phyloP scores from a whole-genome alignment of 2,888 invertebrate species.

The Chesias legatella region DNA sequence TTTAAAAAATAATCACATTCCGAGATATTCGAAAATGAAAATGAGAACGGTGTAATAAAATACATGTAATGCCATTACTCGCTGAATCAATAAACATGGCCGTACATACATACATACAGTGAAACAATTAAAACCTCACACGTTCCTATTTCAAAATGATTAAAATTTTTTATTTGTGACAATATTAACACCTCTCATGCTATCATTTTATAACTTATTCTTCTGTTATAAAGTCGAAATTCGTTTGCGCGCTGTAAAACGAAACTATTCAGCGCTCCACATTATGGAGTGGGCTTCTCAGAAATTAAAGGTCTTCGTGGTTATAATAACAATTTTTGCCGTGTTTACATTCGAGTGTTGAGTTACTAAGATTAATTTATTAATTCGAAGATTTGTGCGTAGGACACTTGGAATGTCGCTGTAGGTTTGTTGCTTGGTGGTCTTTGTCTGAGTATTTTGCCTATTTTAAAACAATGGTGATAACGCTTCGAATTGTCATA shows the following conservation, averaged over 20 bases:
- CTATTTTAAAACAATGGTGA: conserved; percentile 7
- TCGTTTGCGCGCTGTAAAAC: conserved; percentile 40
- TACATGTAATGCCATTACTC: conserved; percentile 14
- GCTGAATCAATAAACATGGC: conserved; percentile 22
- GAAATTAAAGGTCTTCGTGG: conserved; percentile 29
- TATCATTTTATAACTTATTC: conserved; percentile 3
- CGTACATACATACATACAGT: too few species aligned
- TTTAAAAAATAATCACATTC: too few species aligned
- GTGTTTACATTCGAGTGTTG: conserved; percentile 60
- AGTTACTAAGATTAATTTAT: conserved; percentile 51
- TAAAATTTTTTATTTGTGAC: conserved; percentile 54
- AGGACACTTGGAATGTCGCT: conserved; percentile 47
- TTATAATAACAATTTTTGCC: conserved; percentile 64
- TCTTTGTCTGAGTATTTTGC: conserved; percentile 33
- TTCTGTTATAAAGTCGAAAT: conserved; percentile 21
- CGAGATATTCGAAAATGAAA: too few species aligned
- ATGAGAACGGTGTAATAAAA: not conserved
- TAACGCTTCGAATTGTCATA: too few species aligned
- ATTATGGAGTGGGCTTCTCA: conserved; percentile 33
- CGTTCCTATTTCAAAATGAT: conserved; percentile 67
- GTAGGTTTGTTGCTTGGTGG: conserved; percentile 45
- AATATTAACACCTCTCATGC: conserved; percentile 23
- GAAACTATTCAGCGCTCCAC: conserved; percentile 46
- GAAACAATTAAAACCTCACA: conserved; percentile 42
- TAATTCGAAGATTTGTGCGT: conserved; percentile 70